These are phyloP conservation scores for Vipera latastei DNA, from an alignment of 2,797 vertebrate genomes.

Conservation along the genomic window DNA sequence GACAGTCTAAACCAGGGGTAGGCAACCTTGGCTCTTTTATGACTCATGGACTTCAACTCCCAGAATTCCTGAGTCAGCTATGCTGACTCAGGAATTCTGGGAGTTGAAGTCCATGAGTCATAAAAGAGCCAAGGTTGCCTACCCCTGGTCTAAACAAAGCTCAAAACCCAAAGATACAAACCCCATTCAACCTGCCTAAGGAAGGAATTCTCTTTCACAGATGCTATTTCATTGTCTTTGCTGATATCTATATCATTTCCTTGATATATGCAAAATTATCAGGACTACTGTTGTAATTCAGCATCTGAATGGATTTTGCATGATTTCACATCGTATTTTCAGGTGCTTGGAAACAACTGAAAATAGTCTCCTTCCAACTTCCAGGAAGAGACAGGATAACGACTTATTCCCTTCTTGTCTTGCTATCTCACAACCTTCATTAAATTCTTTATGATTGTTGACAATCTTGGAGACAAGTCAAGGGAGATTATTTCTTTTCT, in stretches of 20 bases:
- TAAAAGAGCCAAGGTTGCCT: too few relatives aligned
- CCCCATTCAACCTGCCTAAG: background rate
- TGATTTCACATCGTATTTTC: background rate
- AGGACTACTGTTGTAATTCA: background rate
- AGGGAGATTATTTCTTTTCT: background rate
- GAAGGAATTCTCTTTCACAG: background rate
- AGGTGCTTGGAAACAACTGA: background rate
- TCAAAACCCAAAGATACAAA: background rate
- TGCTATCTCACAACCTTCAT: background rate
- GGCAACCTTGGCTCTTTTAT: too few relatives aligned
- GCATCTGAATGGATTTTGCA: background rate
- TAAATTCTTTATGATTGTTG: background rate
- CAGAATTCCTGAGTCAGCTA: too few relatives aligned
- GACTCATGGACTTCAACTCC: too few relatives aligned
- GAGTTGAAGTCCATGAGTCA: too few relatives aligned
- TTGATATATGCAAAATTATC: background rate
- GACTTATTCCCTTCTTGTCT: background rate
- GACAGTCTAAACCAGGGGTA: background rate
- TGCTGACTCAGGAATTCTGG: too few relatives aligned
- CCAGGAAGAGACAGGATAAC: background rate
- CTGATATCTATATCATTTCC: background rate
- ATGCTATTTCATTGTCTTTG: background rate
- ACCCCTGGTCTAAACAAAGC: background rate
- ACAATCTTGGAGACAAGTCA: background rate
- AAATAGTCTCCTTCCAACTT: background rate